Evolutionary conservation across 2,888 invertebrate species (phyloP), one percentile per base, ranked within the genome.

Genomic region (Cacoxenus indagator): DNA sequence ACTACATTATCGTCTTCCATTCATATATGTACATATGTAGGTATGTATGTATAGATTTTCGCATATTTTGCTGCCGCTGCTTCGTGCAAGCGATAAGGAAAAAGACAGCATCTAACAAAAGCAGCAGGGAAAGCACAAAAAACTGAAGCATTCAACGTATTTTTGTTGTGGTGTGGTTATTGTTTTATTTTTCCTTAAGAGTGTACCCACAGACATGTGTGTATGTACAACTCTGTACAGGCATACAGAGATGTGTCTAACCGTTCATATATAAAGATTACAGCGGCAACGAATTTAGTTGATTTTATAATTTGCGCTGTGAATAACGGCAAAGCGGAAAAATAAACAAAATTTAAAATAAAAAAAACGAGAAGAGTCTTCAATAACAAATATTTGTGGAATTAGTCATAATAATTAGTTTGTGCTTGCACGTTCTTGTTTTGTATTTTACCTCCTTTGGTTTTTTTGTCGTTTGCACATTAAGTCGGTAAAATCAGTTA

Each of bases 71-170:
- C 26, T 17, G 27, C 9, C 37, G n/a, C 6, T 5, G 11, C 22
- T 59, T 19, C 31, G n/a, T 24, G 19, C 11, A 11, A 24, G 61
- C 61, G 61, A 62, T 62, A 62, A 62, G 61, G 45, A 62, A 62
- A n/a, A 57, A 27, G 26, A 29, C 24, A 26, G 17, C 24, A 54
- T 24, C 26, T 48, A 54, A 54, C 22, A 54, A 54, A 54, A 14
- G 57, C 57, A 19, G 29, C 57, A 57, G 57, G 29, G 57, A 54
- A 54, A 54, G 54, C 54, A 8, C 24, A 4, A 54, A 17, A 8
- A 22, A 37, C 14, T 37, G 54, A n/a, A 14, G 48, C 48, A 17
- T 19, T 48, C n/a, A 17, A 48, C 6, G 17, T n/a, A 48, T 48
- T 48, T 24, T 54, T 37, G 14, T 37, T 37, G 14, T n/a, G n/a